phyloP scores from a whole-genome alignment of 2,797 vertebrate genomes.

The Protosalanx chinensis region DNA sequence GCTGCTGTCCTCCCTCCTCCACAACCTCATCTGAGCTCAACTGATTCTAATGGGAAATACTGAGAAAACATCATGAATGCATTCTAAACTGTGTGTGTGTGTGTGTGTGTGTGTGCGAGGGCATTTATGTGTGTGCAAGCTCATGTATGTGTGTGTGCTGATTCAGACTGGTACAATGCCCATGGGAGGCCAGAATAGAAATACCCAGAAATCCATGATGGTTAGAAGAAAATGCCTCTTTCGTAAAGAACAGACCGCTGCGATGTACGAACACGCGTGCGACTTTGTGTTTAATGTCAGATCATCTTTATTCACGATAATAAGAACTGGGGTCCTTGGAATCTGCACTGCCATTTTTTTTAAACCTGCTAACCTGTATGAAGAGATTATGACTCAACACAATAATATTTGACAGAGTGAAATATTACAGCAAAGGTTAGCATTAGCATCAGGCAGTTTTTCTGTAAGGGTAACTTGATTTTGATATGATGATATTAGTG shows the following conservation, averaged over 20 bases:
- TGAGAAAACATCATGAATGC: slow-evolving; percentile 26
- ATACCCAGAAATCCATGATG: slow-evolving; percentile 11
- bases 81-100: slow-evolving; percentile 9
- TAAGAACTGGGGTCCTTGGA: slow-evolving; percentile 22
- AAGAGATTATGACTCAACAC: slow-evolving; percentile 40
- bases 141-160: background rate
- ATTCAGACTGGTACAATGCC: slow-evolving; percentile 1
- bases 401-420: background rate
- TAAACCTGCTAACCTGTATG: slow-evolving; percentile 20
- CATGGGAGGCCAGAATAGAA: slow-evolving; percentile 9
- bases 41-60: slow-evolving; percentile 21
- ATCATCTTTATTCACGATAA: slow-evolving; percentile 32
- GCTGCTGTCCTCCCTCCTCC: slow-evolving; percentile 1
- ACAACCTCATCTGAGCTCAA: background rate
- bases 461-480: background rate
- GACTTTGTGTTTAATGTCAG: slow-evolving; percentile 27
- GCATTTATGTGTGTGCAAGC: background rate
- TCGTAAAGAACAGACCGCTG: slow-evolving; percentile 1
- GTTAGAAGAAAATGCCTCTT: slow-evolving; percentile 4
- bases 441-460: background rate
- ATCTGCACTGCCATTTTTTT: slow-evolving; percentile 11
- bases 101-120: background rate
- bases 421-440: too few species aligned
- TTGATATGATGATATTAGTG: background rate
- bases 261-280: slow-evolving; percentile 25